A percentile compares a stretch with the other conserved stretches of the same genome.
phyloP scores from a whole-genome alignment of 2,888 invertebrate genomes.

The Dryobota labecula region DNA sequence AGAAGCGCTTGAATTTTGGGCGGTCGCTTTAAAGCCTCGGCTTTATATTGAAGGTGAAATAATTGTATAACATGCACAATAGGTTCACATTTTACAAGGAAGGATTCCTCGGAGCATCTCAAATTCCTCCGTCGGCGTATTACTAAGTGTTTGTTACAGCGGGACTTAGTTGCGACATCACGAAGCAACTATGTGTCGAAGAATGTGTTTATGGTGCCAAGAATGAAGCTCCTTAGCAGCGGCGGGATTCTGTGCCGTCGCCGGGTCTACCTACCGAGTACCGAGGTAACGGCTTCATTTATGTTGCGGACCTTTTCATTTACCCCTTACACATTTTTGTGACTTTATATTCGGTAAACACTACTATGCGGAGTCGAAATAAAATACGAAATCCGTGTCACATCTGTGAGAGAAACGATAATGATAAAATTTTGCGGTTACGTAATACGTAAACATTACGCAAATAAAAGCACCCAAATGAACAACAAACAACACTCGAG shows the following conservation, averaged over 20 bases:
- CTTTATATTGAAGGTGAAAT: conserved; percentile 82
- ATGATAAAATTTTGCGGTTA: conserved; percentile 24
- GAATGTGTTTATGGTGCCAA: conserved; percentile 90
- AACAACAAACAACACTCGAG: conserved; percentile 46
- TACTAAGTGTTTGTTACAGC: conserved; percentile 82
- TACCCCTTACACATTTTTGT: conserved; percentile 37
- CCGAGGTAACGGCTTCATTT: conserved; percentile 69
- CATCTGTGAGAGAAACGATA: conserved; percentile 21
- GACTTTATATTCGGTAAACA: conserved; percentile 22
- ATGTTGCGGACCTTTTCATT: conserved; percentile 42
- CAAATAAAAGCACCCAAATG: conserved; percentile 46
- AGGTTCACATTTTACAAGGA: conserved; percentile 77
- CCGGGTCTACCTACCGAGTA: conserved; percentile 63
- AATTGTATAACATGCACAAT: conserved; percentile 78
- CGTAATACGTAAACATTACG: conserved; percentile 32
- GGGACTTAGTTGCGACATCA: conserved; percentile 85
- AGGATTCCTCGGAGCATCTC: conserved; percentile 82
- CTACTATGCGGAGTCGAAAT: conserved; percentile 5
- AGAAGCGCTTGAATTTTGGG: conserved; percentile 77
- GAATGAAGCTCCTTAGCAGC: conserved; percentile 86
- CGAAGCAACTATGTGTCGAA: conserved; percentile 88
- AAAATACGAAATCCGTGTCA: conserved; percentile 2
- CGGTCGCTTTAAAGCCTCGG: conserved; percentile 74
- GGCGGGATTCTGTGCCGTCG: conserved; percentile 67
- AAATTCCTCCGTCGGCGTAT: conserved; percentile 82